These are phyloP conservation scores for Pygmarrhopalites habei DNA, from an alignment of 1,140 invertebrate species.

Conservation along the genomic window DNA sequence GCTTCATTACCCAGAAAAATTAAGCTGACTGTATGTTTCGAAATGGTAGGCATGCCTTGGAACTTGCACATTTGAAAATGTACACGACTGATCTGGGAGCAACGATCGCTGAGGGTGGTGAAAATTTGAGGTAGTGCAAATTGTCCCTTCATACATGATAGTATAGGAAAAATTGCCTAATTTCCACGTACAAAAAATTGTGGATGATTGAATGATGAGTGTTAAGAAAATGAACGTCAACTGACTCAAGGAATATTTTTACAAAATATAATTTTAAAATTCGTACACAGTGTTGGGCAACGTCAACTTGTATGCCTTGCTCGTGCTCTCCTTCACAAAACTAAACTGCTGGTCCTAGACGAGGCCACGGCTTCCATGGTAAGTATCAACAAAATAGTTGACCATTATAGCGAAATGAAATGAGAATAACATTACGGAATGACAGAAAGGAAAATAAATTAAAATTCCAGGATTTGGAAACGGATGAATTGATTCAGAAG, in stretches of 20 bases:
- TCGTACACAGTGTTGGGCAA: slow-evolving; percentile 65
- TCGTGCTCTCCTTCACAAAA: slow-evolving; percentile 78
- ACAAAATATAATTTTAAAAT: no score
- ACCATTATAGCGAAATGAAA: no score
- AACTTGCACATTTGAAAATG: slow-evolving; percentile 47
- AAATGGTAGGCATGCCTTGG: slow-evolving; percentile 53
- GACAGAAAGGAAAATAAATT: no score
- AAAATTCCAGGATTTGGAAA: slow-evolving; percentile 53
- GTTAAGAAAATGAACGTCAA: no score
- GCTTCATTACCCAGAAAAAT: no score
- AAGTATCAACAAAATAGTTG: no score
- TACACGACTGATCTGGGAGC: slow-evolving; percentile 44
- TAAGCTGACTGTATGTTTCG: no score
- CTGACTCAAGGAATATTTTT: no score
- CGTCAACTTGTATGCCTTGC: slow-evolving; percentile 82
- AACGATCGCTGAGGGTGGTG: slow-evolving; percentile 48
- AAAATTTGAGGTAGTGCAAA: slow-evolving; percentile 55
- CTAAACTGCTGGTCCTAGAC: slow-evolving; percentile 81
- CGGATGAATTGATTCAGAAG: slow-evolving; percentile 35
- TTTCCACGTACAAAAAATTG: no score
- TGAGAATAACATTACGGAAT: no score
- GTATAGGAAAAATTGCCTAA: no score
- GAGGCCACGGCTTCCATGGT: slow-evolving; percentile 59
- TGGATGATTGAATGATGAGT: no score
- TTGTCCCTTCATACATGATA: slow-evolving; percentile 66